Evolutionary conservation across 2,797 vertebrate species (phyloP).

Genomic region (Xiphorhynchus erythropygius): DNA sequence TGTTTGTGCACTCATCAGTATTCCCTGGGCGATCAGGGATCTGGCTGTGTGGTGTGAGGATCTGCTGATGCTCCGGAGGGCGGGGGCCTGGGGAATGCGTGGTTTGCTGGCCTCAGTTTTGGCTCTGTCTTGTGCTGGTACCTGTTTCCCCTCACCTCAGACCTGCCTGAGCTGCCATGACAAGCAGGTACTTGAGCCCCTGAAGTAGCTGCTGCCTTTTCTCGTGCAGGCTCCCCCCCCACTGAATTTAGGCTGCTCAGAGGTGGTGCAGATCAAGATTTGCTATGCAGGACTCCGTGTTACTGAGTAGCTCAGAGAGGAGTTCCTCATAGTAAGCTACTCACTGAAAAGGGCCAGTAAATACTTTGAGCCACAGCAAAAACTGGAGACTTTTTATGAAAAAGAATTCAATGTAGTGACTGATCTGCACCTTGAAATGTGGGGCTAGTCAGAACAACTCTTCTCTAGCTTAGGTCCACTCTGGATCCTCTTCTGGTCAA

Average conservation of each 20-base stretch:
- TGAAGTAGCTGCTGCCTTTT: background rate
- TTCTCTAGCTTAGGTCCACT: background rate
- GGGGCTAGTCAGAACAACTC: background rate
- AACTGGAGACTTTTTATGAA: background rate
- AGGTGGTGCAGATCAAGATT: background rate
- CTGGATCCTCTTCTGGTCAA: background rate
- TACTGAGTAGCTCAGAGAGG: background rate
- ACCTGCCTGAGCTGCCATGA: background rate
- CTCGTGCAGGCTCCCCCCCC: background rate
- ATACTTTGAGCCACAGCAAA: background rate
- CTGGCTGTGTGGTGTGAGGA: background rate
- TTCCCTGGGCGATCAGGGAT: background rate
- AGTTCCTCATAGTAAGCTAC: background rate
- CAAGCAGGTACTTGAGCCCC: background rate
- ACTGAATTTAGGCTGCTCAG: background rate
- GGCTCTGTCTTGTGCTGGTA: background rate
- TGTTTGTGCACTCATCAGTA: background rate
- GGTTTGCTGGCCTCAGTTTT: background rate
- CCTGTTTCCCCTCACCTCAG: background rate
- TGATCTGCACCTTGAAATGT: background rate
- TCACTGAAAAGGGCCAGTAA: background rate
- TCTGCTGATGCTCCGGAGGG: background rate
- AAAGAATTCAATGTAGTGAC: background rate
- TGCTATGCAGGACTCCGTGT: background rate
- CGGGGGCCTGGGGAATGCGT: background rate